Percentiles rank a stretch among this genome's conserved stretches.
Evolutionary conservation across 2,113 vertebrate genomes (phyloP).

Genomic region (Carassius auratus): DNA sequence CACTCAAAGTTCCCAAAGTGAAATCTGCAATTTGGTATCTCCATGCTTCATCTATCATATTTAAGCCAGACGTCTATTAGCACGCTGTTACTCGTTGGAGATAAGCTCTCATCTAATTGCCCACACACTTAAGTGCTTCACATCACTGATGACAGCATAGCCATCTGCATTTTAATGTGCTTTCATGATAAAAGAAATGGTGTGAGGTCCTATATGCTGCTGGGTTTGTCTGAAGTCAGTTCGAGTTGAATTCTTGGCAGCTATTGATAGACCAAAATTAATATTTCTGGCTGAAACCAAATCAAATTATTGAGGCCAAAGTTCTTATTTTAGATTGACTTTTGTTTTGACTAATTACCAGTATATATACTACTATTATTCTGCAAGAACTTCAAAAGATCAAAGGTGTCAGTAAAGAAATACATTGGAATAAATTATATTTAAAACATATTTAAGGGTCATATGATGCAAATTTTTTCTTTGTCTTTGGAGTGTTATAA

Average conservation of each 20-base stretch:
- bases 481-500: too few species aligned
- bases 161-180: conserved; percentile 53
- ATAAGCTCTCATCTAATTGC: conserved; percentile 56
- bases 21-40: conserved; percentile 52
- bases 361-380: not conserved
- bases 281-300: not conserved
- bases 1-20: conserved; percentile 47
- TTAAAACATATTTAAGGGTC: too few species aligned
- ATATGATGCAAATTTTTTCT: too few species aligned
- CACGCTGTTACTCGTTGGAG: conserved; percentile 42
- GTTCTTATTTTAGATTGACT: not conserved
- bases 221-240: not conserved
- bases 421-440: too few species aligned
- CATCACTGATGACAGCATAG: conserved; percentile 42
- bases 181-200: conserved; percentile 21
- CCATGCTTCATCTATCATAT: conserved; percentile 53
- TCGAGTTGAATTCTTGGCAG: not conserved
- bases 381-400: not conserved
- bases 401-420: not conserved
- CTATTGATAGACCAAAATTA: not conserved
- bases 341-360: not conserved
- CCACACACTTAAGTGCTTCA: conserved; percentile 49
- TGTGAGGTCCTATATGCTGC: conserved; percentile 16
- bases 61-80: conserved; percentile 49
- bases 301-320: not conserved